phyloP scores from a whole-genome alignment of 2,888 invertebrate genomes.

The Caenorhabditis zanzibari region DNA sequence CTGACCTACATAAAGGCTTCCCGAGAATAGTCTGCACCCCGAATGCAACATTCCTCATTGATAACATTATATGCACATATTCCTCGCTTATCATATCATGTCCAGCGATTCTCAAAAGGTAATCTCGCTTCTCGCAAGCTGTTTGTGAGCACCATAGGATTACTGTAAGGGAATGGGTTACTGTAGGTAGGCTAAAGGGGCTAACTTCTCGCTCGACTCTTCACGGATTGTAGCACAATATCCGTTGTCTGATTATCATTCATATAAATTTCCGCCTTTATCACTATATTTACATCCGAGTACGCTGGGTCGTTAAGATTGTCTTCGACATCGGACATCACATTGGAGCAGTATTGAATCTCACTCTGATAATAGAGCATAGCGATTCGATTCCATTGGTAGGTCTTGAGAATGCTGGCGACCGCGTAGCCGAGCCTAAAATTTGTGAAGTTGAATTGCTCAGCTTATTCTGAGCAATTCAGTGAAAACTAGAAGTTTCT shows the following conservation, averaged over 20 bases:
- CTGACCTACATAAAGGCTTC: conserved; percentile 32
- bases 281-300: conserved; percentile 23
- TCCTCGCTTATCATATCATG: conserved; percentile 23
- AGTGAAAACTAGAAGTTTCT: no score
- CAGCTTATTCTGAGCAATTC: no score
- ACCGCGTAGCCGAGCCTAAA: conserved; percentile 62
- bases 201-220: conserved; percentile 44
- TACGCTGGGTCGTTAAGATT: conserved; percentile 37
- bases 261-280: conserved; percentile 26
- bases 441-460: neutral
- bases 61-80: conserved; percentile 51
- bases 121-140: conserved; percentile 43
- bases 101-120: conserved; percentile 28
- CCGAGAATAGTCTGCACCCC: conserved; percentile 38
- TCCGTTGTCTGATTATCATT: conserved; percentile 15
- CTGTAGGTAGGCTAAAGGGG: neutral
- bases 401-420: conserved; percentile 51
- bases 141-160: conserved; percentile 50
- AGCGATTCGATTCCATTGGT: conserved; percentile 56
- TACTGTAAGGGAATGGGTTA: conserved; percentile 20
- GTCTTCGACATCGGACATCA: conserved; percentile 61
- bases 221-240: conserved; percentile 2
- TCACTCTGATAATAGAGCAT: conserved; percentile 55
- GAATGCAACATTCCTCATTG: conserved; percentile 48
- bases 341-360: conserved; percentile 54